phyloP scores from a whole-genome alignment of 2,888 invertebrate species.

The Athetis lepigone region DNA sequence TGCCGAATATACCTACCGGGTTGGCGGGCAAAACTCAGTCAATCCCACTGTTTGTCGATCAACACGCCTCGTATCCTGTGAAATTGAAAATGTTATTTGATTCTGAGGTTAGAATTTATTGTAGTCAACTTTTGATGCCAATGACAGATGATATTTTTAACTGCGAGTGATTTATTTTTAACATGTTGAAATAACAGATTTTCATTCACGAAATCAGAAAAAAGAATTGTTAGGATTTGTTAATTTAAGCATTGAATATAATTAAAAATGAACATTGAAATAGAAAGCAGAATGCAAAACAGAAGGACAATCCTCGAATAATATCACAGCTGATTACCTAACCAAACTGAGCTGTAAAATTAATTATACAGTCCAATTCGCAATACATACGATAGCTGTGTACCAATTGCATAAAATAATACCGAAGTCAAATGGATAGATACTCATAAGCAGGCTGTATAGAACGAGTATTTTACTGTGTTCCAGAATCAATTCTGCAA shows the following conservation, averaged over 20 bases:
- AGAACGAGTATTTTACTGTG: slow-evolving; percentile 84
- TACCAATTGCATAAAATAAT: slow-evolving; percentile 69
- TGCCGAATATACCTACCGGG: slow-evolving; percentile 74
- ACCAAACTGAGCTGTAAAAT: slow-evolving; percentile 37
- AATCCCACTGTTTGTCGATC: slow-evolving; percentile 85
- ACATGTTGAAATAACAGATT: background rate
- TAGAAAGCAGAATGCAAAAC: slow-evolving; percentile 15
- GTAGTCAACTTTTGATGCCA: slow-evolving; percentile 52
- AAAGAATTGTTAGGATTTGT: background rate
- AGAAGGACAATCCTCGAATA: slow-evolving; percentile 37
- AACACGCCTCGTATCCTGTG: slow-evolving; percentile 74
- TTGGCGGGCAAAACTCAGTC: slow-evolving; percentile 72
- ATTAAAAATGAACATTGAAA: slow-evolving; percentile 10
- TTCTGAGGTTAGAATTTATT: slow-evolving; percentile 69
- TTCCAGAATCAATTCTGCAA: slow-evolving; percentile 88
- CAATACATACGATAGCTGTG: slow-evolving; percentile 55
- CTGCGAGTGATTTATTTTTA: slow-evolving; percentile 18
- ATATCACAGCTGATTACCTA: slow-evolving; percentile 51
- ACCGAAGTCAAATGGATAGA: slow-evolving; percentile 65
- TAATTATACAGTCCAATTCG: slow-evolving; percentile 59
- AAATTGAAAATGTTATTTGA: slow-evolving; percentile 82
- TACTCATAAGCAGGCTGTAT: slow-evolving; percentile 81
- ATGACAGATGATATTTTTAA: slow-evolving; percentile 44
- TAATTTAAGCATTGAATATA: background rate
- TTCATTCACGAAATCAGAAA: slow-evolving; percentile 14